A percentile compares a stretch with the other conserved stretches of the same genome.
These are phyloP conservation scores for Thalassoma bifasciatum DNA, from an alignment of 2,113 vertebrate species.

Conservation along the genomic window DNA sequence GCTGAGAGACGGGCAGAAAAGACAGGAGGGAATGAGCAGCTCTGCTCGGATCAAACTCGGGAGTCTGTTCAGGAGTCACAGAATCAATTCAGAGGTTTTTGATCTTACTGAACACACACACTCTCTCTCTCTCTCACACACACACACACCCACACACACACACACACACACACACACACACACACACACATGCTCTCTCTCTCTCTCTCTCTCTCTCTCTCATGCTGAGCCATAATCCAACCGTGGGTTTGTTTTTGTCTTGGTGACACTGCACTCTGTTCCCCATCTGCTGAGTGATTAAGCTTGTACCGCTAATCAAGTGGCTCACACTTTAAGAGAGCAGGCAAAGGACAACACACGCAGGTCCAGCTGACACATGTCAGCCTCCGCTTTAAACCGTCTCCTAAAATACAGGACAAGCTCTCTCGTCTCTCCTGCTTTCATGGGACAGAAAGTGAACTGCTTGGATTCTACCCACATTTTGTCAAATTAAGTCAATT, in stretches of 20 bases:
- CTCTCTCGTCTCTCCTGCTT: too few relatives aligned
- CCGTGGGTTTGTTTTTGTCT: slow-evolving; percentile 64
- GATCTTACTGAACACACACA: slow-evolving; percentile 21
- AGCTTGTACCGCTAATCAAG: slow-evolving; percentile 69
- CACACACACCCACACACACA: not conserved
- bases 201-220: not conserved
- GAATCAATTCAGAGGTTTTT: slow-evolving; percentile 35
- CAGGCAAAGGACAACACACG: slow-evolving; percentile 15
- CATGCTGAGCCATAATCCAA: slow-evolving; percentile 49
- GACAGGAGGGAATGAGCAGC: not conserved
- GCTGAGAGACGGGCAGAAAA: slow-evolving; percentile 34
- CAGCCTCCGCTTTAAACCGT: not conserved
- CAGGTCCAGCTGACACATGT: not conserved
- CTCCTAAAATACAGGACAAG: too few relatives aligned
- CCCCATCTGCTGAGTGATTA: slow-evolving; percentile 73
- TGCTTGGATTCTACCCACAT: too few relatives aligned
- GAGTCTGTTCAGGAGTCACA: slow-evolving; percentile 33
- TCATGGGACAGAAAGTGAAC: too few relatives aligned
- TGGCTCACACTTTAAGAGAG: slow-evolving; percentile 37
- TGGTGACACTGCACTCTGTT: slow-evolving; percentile 63
- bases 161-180: too few relatives aligned
- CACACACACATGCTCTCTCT: too few relatives aligned
- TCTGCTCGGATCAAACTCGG: slow-evolving; percentile 14
- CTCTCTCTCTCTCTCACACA: too few relatives aligned
- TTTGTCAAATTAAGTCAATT: too few relatives aligned